Evolutionary conservation across 2,797 vertebrate genomes (phyloP), one percentile per base, ranked within the genome.

Genomic region (Oryzias dopingdopingensis): DNA sequence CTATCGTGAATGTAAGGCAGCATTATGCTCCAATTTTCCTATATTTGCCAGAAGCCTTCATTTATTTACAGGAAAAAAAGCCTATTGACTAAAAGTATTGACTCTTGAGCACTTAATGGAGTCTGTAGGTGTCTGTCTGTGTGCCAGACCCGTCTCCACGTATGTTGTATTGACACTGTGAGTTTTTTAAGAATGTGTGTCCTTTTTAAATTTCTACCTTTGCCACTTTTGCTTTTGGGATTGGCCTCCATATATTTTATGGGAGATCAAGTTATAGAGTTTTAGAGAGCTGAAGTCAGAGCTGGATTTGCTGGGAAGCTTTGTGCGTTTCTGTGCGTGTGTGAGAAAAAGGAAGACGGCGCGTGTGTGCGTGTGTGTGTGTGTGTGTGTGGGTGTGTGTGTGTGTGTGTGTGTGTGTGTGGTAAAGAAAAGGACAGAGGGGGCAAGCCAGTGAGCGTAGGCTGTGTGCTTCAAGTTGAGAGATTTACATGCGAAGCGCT

Each of bases 401-500:
- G 55, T 55, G 59, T 48, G 52, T 13, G 57, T 58, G 65, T 43
- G 63, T 61, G 65, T 42, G 65, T 49, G 59, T 59, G 60, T 62
- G 69, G 59, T 55, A 52, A 41, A 74, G 68, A 79, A 67, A 65
- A 63, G 54, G 61, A 65, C 66, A 78, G 76, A 66, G 50, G 58
- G 66, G 61, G 74, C 60, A 6, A 80, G 80, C 76, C 75, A 82
- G 80, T 43, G 17, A 85, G 83, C 69, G 77, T 87, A 81, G 84
- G 82, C 80, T 77, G 84, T 82, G 86, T 83, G 79, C 82, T 88
- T 84, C 82, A 86, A 83, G 62, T 84, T 75, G 62, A 60, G 77
- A 86, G 86, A 89, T 91, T 91, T 90, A 84, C 86, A 89, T 90
- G 82, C 81, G 82, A 84, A 88, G 85, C 74, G 58, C 72, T 13